Evolutionary conservation across 2,797 vertebrate species (phyloP).

Genomic region (Paguma larvata): DNA sequence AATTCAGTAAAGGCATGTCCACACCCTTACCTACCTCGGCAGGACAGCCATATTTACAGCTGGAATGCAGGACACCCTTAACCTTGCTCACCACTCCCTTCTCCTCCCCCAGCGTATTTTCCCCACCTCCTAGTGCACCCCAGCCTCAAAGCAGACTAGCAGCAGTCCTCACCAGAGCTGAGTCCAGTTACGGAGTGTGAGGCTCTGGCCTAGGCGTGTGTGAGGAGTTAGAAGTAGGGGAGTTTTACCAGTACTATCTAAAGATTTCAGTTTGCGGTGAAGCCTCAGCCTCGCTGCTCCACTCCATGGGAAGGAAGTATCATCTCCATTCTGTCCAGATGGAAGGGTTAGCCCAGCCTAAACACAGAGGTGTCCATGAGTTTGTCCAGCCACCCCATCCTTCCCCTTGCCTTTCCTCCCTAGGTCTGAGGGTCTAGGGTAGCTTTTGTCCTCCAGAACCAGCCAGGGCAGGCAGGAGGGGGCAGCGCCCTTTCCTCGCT

Average conservation of each 20-base stretch:
- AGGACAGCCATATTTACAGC: conserved; percentile 32
- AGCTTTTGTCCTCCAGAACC: conserved; percentile 48
- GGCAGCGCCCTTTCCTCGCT: neutral
- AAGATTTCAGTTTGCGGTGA: neutral
- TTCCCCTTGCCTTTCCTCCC: neutral
- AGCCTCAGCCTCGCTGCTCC: neutral
- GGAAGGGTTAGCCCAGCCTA: neutral
- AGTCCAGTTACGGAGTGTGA: neutral
- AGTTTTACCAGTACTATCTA: neutral
- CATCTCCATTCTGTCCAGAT: neutral
- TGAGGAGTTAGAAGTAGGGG: neutral
- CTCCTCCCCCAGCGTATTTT: neutral
- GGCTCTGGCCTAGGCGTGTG: neutral
- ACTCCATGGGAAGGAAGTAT: neutral
- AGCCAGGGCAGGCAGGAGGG: neutral
- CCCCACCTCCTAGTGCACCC: neutral
- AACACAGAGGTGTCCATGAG: neutral
- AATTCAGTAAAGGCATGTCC: neutral
- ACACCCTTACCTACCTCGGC: neutral
- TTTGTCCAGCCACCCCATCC: neutral
- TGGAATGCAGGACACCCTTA: neutral
- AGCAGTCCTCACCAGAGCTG: conserved; percentile 2
- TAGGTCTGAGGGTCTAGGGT: conserved; percentile 52
- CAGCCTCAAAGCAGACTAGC: conserved; percentile 40
- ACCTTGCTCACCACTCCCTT: neutral